phyloP scores from a whole-genome alignment of 2,113 vertebrate species.

The Melospiza melodia region DNA sequence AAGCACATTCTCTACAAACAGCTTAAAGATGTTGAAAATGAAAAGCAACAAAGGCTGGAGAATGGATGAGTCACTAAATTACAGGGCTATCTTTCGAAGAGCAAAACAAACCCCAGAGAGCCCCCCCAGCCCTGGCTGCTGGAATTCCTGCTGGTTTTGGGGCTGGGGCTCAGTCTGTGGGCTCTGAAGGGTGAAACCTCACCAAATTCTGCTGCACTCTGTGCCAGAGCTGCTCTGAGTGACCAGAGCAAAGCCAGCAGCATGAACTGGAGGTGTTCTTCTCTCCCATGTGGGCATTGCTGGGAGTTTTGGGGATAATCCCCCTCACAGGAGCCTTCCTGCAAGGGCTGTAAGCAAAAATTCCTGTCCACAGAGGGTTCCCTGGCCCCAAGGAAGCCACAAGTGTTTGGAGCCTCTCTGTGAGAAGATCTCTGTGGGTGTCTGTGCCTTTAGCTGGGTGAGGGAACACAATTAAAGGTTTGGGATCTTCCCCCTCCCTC shows the following conservation, averaged over 20 bases:
- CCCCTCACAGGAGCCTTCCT: neutral
- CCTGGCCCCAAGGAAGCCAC: neutral
- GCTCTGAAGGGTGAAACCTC: neutral
- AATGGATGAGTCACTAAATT: conserved; percentile 77
- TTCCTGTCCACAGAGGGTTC: rapidly evolving
- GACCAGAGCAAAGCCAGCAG: neutral
- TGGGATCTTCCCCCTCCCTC: neutral
- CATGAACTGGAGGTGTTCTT: neutral
- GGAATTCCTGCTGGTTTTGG: neutral
- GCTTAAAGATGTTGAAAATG: conserved; percentile 77
- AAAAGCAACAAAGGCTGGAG: conserved; percentile 76
- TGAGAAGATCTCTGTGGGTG: neutral
- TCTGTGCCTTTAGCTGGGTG: neutral
- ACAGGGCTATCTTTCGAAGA: conserved; percentile 66
- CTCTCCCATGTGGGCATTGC: rapidly evolving
- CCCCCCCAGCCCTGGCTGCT: neutral
- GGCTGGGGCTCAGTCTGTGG: neutral
- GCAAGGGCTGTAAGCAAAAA: rapidly evolving
- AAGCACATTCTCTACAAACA: conserved; percentile 72
- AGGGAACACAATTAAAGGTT: neutral
- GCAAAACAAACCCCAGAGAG: conserved; percentile 26
- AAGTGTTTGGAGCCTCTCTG: neutral
- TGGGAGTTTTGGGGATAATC: neutral
- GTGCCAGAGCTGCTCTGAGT: neutral
- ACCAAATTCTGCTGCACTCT: neutral